phyloP scores from a whole-genome alignment of 2,797 vertebrate genomes.

The Acanthiza pusilla region DNA sequence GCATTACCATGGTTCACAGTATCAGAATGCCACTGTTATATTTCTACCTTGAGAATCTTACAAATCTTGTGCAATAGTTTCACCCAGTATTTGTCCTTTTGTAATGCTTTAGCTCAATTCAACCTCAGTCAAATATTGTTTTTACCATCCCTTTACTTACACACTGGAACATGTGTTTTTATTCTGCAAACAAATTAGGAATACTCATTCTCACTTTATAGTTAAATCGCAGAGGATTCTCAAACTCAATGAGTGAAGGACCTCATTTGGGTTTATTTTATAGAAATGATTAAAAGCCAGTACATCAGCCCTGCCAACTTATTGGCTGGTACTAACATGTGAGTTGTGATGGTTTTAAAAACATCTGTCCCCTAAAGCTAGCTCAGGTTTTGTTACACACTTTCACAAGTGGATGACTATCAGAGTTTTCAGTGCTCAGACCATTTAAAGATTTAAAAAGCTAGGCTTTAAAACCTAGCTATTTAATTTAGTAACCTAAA shows the following conservation, averaged over 20 bases:
- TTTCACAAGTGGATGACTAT: neutral
- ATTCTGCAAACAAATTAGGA: neutral
- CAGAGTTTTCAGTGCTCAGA: neutral
- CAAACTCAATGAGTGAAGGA: neutral
- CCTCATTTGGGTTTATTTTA: neutral
- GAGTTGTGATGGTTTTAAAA: neutral
- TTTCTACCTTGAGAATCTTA: neutral
- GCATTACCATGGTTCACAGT: neutral
- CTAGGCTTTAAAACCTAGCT: neutral
- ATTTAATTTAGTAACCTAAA: neutral
- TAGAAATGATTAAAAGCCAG: neutral
- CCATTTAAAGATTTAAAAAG: neutral
- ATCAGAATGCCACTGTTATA: neutral
- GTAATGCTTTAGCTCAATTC: neutral
- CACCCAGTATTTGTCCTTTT: neutral
- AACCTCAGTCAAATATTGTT: neutral
- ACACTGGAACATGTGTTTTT: neutral
- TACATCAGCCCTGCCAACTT: neutral
- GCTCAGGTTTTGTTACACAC: neutral
- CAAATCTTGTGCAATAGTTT: neutral
- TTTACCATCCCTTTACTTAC: neutral
- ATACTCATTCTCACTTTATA: neutral
- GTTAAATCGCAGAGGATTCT: neutral
- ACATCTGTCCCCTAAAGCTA: neutral
- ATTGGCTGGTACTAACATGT: neutral